phyloP scores from a whole-genome alignment of 1,140 invertebrate species.

The Paramacrobiotus metropolitanus region DNA sequence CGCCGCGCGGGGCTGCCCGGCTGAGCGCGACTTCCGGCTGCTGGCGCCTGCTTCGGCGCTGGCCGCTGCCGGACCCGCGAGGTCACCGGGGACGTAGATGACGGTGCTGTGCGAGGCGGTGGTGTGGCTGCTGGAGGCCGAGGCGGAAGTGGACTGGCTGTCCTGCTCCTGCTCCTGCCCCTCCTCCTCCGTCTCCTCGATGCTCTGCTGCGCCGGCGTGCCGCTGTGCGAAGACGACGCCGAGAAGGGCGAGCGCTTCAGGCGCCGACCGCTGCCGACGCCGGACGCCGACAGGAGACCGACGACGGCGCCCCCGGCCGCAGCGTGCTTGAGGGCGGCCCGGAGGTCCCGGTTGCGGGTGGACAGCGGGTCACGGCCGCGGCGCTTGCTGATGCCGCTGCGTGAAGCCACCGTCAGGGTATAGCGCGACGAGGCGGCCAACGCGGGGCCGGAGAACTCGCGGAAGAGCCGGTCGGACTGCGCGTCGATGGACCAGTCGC shows the following conservation, averaged over 20 bases:
- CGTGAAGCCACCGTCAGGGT: no score
- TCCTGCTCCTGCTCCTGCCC: neutral
- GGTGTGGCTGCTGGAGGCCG: neutral
- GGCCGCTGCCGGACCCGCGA: neutral
- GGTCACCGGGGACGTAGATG: neutral
- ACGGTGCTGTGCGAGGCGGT: neutral
- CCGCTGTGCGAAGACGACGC: neutral
- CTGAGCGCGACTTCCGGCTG: neutral
- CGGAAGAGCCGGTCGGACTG: slow-evolving; percentile 4
- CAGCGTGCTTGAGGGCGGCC: no score
- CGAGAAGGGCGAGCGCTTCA: neutral
- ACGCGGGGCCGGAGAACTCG: neutral
- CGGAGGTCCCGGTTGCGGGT: no score
- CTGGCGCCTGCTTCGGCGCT: neutral
- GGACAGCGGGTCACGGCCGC: no score
- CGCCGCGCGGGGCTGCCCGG: neutral
- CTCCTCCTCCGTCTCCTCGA: slow-evolving; percentile 1
- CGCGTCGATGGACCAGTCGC: slow-evolving; percentile 1
- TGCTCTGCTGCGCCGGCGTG: neutral
- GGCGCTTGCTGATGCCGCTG: no score
- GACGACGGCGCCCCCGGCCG: no score
- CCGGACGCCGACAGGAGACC: no score
- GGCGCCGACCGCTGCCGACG: no score
- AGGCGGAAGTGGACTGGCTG: neutral
- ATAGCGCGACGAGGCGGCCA: neutral